Evolutionary conservation across 2,797 vertebrate species (phyloP).

Genomic region (Anisognathus igniventris): DNA sequence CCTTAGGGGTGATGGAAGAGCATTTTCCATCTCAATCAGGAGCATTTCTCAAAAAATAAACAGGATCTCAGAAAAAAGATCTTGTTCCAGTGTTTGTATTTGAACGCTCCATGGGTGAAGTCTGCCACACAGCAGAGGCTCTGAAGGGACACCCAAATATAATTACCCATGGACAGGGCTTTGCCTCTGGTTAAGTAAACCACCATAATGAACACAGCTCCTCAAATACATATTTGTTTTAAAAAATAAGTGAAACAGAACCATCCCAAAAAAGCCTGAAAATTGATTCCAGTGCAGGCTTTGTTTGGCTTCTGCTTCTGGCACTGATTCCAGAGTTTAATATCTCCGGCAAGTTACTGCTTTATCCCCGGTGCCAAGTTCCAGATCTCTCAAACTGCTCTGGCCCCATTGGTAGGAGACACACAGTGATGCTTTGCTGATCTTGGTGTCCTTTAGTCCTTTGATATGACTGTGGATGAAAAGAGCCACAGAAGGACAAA

Average conservation of each 20-base stretch:
- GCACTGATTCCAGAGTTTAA: neutral
- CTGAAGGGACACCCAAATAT: neutral
- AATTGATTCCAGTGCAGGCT: constrained; percentile 50
- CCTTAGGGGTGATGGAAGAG: constrained; percentile 40
- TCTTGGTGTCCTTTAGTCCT: neutral
- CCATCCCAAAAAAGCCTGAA: constrained; percentile 53
- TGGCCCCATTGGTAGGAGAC: neutral
- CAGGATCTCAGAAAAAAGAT: neutral
- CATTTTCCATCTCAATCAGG: constrained; percentile 52
- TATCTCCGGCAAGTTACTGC: neutral
- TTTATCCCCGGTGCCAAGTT: neutral
- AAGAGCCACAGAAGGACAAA: neutral
- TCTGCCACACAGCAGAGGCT: neutral
- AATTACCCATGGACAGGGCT: neutral
- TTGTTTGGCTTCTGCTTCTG: constrained; percentile 52
- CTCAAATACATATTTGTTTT: constrained; percentile 51
- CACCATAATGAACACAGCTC: constrained; percentile 12
- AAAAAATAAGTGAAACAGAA: constrained; percentile 47
- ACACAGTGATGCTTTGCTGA: neutral
- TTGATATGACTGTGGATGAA: neutral
- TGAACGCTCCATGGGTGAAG: neutral
- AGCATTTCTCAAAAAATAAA: constrained; percentile 48
- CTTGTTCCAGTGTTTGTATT: neutral
- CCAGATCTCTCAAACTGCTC: neutral
- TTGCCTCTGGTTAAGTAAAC: neutral